Evolutionary conservation across 2,888 invertebrate genomes (phyloP).

Genomic region (Nomada ruficornis): DNA sequence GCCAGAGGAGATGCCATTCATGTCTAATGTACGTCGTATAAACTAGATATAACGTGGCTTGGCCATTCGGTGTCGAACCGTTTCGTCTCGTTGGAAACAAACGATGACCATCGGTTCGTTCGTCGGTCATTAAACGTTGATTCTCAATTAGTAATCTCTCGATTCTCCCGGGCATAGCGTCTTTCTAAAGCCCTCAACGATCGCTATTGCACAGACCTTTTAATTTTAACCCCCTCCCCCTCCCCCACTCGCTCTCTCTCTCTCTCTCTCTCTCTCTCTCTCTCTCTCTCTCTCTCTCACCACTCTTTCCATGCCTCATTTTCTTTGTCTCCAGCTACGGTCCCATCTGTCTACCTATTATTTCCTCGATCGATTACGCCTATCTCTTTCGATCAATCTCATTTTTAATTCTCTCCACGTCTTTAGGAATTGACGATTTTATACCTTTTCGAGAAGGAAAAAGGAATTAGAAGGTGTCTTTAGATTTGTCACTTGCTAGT

Average conservation of each 20-base stretch:
- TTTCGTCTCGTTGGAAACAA: conserved; percentile 51
- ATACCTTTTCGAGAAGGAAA: too few species aligned
- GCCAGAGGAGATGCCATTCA: conserved; percentile 84
- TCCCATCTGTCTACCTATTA: too few species aligned
- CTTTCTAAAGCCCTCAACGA: not conserved
- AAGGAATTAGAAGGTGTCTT: too few species aligned
- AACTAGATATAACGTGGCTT: conserved; percentile 84
- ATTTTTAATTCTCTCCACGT: too few species aligned
- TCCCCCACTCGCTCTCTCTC: not conserved
- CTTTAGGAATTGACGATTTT: too few species aligned
- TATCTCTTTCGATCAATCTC: too few species aligned
- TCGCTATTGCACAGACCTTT: not conserved
- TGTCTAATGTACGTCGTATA: conserved; percentile 84
- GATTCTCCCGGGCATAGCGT: conserved; percentile 3
- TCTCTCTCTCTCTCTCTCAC: not conserved
- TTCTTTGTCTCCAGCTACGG: not conserved
- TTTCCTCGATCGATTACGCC: too few species aligned
- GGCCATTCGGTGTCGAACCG: conserved; percentile 67
- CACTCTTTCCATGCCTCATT: not conserved
- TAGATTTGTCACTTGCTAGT: too few species aligned
- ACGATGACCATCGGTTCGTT: conserved; percentile 39
- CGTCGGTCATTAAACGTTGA: conserved; percentile 44
- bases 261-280: not conserved
- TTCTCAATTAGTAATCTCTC: conserved; percentile 37
- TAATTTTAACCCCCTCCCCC: not conserved